phyloP scores from a whole-genome alignment of 2,888 invertebrate species.

The Altica lythri region DNA sequence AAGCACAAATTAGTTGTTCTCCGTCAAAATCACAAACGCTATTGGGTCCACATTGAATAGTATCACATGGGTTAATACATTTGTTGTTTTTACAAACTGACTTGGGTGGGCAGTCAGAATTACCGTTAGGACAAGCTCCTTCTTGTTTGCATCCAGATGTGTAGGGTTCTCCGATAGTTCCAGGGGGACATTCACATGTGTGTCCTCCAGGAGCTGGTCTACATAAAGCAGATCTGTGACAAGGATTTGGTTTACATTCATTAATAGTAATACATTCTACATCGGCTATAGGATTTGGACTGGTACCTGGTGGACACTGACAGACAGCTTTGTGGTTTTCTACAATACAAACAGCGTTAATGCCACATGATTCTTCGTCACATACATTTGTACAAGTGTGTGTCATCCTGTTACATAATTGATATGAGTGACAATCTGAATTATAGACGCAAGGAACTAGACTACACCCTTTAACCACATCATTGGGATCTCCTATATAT shows the following conservation, averaged over 20 bases:
- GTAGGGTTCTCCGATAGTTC: conserved; percentile 77
- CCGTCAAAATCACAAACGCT: conserved; percentile 79
- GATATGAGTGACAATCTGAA: conserved; percentile 77
- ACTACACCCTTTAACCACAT: conserved; percentile 73
- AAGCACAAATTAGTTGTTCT: conserved; percentile 77
- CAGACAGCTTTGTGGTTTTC: conserved; percentile 83
- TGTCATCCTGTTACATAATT: conserved; percentile 81
- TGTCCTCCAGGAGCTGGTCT: conserved; percentile 71
- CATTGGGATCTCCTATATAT: conserved; percentile 84
- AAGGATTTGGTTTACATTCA: conserved; percentile 76
- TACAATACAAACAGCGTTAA: conserved; percentile 85
- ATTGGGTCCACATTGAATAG: conserved; percentile 76
- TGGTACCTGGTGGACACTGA: conserved; percentile 84
- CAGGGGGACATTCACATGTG: conserved; percentile 78
- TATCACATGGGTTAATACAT: conserved; percentile 82
- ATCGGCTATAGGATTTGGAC: conserved; percentile 82
- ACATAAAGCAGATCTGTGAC: conserved; percentile 81
- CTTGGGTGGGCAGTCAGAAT: conserved; percentile 76
- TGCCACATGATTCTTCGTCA: conserved; percentile 80
- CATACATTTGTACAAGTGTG: conserved; percentile 84
- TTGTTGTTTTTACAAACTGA: conserved; percentile 72
- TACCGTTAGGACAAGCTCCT: conserved; percentile 73
- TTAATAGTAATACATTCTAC: conserved; percentile 76
- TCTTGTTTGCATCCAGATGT: conserved; percentile 77
- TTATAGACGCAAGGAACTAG: conserved; percentile 86